Conservation (phyloP, 2,888 invertebrate genomes). For the Diaphora mendica region DNA sequence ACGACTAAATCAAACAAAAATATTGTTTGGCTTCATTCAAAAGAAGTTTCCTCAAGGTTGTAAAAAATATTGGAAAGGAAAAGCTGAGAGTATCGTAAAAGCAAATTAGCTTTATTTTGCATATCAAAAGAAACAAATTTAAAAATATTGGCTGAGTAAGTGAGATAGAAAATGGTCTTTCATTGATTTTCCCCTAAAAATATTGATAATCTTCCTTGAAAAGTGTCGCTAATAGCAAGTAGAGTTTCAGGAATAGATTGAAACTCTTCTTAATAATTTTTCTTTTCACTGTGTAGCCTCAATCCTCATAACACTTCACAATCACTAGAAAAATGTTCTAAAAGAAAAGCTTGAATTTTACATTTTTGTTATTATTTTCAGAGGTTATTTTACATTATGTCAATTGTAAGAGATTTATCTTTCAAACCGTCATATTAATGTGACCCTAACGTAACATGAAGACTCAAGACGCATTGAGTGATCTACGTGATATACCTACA, state of each 20-base stretch:
- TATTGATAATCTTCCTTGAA: slow-evolving; percentile 25
- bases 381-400: neutral
- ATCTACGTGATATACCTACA: too few species aligned
- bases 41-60: slow-evolving; percentile 23
- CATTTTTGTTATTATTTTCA: neutral
- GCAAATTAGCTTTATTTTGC: slow-evolving; percentile 47
- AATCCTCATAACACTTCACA: neutral
- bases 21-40: slow-evolving; percentile 21
- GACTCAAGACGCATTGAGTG: too few species aligned
- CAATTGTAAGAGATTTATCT: neutral
- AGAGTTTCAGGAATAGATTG: slow-evolving; percentile 2
- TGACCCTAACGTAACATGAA: neutral
- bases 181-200: slow-evolving; percentile 19
- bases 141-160: slow-evolving; percentile 46
- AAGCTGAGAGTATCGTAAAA: slow-evolving; percentile 33
- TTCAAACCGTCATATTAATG: too few species aligned
- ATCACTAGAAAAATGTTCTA: neutral
- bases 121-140: slow-evolving; percentile 59
- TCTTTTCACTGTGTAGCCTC: neutral
- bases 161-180: slow-evolving; percentile 53
- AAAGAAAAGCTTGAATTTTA: neutral
- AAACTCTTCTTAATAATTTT: slow-evolving; percentile 1
- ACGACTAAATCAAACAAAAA: slow-evolving; percentile 27
- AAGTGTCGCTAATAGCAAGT: neutral
- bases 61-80: slow-evolving; percentile 27